Base-by-base conservation (phyloP, 2,797 vertebrate genomes). In the Chelonia mydas region DNA sequence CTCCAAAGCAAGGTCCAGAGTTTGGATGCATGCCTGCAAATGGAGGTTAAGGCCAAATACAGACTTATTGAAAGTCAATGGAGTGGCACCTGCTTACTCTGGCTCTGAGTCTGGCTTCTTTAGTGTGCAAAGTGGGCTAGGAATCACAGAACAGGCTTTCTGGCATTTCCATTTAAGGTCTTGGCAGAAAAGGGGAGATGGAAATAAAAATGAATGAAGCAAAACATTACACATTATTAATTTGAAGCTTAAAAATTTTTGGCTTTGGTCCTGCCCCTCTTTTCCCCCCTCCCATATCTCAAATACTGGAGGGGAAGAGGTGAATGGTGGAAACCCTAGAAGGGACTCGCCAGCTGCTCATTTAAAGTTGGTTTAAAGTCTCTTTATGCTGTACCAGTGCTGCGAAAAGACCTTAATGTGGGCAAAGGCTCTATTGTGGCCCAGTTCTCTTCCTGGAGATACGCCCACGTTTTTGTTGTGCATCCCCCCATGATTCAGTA, bases 381-480 rank as follows among this genome's bases (percentile, higher is more conserved):
- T 5, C 0, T 53, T 82, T 65, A 50, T 5, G 1, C 19, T 16
- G 37, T 11, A 61, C 8, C 12, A n/a, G 12, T 45, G 31, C 6
- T 61, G n/a, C 55, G 55, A 78, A 27, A 54, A 65, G 8, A 12
- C 17, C 33, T 80, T 85, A 49, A 53, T 45, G 1, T 28, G 5
- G 25, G 15, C 0, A 0, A 33, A 7, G 10, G 37, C 17, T 23
- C 68, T 41, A 11, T 12, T 2, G 21, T 7, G 33, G 2, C 9
- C 15, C 4, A 0, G 0, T 23, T 37, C 65, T 11, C 37, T 54
- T 61, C 5, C 28, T 5, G 83, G 78, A 37, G 15, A 37, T 72
- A 41, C 85, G 57, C 15, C 55, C 33, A 3, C 19, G 80, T 65
- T 68, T 61, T 59, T 37, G 13, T 25, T 2, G 2, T 2, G 4